Base-by-base conservation (phyloP, 1,140 invertebrate species). In the Aphaenogaster ashmeadi region DNA sequence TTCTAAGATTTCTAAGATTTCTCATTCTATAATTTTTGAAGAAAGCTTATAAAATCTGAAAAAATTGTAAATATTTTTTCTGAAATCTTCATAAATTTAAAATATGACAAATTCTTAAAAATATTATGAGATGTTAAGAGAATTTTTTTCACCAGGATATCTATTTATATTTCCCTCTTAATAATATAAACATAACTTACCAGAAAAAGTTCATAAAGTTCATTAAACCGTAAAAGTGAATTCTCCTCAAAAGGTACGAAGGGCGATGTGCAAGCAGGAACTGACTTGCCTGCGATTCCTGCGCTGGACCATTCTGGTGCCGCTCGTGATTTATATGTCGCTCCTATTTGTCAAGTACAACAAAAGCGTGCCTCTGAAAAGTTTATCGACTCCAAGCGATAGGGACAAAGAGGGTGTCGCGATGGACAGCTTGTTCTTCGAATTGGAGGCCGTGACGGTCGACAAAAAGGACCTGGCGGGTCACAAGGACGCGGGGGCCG, bases 261-360 rank as follows among this genome's bases (percentile, higher is more conserved):
- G 69, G n/a, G 44, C 83, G 38, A 60, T 50, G 21, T 87, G 66
- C 78, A 88, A 80, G 21, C 66, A 69, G 7, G 21, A 90, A 8
- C 27, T 91, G 0, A 18, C 74, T 2, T 91, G 89, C 8, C n/a
- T 91, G 15, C 90, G 93, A 33, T 92, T 93, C 1, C 86, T 94
- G 2, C 94, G 94, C 6, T 93, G 94, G 92, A 94, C 94, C 8
- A 86, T 95, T 6, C 72, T 95, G 36, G 91, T 94, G 4, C 91
- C 94, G 6, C 89, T 95, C 0, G 72, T 94, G 0, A 94, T 95
- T 36, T 95, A 95, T 67, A 52, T 94, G 0, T 92, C 90, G 3
- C 81, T 95, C 2, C 77, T 95, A 13, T 90, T 94, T 41, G 56
- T 95, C 6, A 94, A 93, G 62, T 93, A 94, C 58, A 93, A 92